Conservation (phyloP, 2,113 vertebrate genomes). For the Dasyurus viverrinus region DNA sequence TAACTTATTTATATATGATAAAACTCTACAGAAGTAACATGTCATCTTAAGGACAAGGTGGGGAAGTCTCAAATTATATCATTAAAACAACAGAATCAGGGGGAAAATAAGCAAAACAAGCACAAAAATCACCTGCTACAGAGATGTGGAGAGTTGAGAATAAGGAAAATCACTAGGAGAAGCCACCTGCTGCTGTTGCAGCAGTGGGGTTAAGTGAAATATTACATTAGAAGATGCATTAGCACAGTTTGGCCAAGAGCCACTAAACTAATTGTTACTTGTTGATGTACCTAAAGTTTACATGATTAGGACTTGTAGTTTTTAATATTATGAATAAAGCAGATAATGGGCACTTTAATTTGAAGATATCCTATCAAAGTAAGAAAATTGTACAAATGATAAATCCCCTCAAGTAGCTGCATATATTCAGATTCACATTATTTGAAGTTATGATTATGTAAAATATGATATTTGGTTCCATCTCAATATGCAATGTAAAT, state of each 20-base stretch:
- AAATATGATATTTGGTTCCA: background rate
- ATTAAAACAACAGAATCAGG: constrained; percentile 37
- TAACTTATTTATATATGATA: background rate
- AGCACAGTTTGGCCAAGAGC: constrained; percentile 53
- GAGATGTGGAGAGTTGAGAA: constrained; percentile 5
- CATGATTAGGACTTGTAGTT: constrained; percentile 42
- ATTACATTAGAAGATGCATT: constrained; percentile 36
- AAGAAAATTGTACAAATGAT: constrained; percentile 49
- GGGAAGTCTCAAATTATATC: background rate
- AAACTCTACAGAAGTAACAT: background rate
- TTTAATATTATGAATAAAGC: constrained; percentile 61
- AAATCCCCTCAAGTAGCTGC: background rate
- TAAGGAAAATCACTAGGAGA: constrained; percentile 46
- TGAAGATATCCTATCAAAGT: constrained; percentile 60
- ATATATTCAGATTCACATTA: background rate
- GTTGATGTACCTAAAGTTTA: constrained; percentile 34
- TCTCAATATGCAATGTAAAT: background rate
- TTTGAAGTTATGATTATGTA: background rate
- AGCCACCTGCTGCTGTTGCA: background rate
- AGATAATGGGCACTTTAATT: constrained; percentile 35
- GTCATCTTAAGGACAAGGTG: constrained; percentile 28
- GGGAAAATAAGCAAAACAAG: background rate
- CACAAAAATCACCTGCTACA: constrained; percentile 20
- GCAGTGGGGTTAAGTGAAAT: constrained; percentile 50
- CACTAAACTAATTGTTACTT: constrained; percentile 48